Evolutionary conservation across 2,888 invertebrate genomes (phyloP).

Genomic region (Erebia ligea): DNA sequence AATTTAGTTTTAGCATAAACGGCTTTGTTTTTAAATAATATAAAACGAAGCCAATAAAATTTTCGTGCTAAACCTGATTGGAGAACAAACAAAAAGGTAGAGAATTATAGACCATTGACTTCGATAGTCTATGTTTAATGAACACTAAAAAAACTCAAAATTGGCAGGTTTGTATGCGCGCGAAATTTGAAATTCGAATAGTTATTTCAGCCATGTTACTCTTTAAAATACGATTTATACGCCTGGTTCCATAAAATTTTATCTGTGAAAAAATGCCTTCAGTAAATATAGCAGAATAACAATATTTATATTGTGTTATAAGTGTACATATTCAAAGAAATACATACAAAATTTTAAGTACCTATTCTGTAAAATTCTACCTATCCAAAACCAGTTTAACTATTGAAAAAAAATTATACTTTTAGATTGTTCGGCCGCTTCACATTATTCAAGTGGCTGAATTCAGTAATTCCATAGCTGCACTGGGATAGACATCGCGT

Average conservation of each 20-base stretch:
- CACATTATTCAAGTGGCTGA: background rate
- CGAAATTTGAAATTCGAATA: constrained; percentile 32
- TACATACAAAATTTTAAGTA: constrained; percentile 27
- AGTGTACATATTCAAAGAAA: constrained; percentile 32
- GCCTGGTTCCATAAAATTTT: constrained; percentile 36
- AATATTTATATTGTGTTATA: constrained; percentile 16
- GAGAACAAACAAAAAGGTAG: too few species aligned
- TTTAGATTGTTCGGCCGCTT: background rate
- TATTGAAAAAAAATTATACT: background rate
- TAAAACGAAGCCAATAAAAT: too few species aligned
- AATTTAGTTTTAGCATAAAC: too few species aligned
- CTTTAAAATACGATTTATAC: constrained; percentile 14
- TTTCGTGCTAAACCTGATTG: too few species aligned
- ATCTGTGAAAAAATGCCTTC: constrained; percentile 53
- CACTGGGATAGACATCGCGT: too few species aligned
- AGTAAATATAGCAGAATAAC: constrained; percentile 39
- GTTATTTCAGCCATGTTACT: constrained; percentile 10
- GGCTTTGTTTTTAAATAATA: too few species aligned
- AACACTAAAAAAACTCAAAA: background rate
- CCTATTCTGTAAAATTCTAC: constrained; percentile 38
- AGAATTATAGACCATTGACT: background rate
- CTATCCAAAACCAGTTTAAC: constrained; percentile 17
- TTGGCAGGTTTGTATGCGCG: constrained; percentile 23
- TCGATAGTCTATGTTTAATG: background rate
- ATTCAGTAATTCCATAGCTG: background rate